Percentiles rank a stretch among this genome's conserved stretches.
Evolutionary conservation across 2,888 invertebrate species (phyloP).

Genomic region (Ischnus inquisitorius): DNA sequence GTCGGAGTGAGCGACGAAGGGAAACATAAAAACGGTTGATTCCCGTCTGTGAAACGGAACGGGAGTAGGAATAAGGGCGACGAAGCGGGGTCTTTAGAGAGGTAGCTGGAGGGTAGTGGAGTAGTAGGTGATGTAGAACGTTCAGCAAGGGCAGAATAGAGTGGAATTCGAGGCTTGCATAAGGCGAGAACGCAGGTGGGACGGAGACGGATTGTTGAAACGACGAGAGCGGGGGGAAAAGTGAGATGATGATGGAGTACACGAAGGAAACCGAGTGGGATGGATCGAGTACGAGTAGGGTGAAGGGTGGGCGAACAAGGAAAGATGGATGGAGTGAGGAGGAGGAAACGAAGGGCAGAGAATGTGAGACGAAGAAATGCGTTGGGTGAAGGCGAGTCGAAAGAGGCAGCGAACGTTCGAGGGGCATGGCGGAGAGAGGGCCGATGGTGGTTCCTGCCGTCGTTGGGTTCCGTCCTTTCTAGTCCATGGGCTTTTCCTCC

Average conservation of each 20-base stretch:
- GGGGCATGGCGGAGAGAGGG: conserved; percentile 49
- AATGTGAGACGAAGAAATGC: conserved; percentile 25
- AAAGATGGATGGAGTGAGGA: conserved; percentile 43
- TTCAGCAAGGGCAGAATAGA: conserved; percentile 32
- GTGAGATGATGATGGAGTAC: conserved; percentile 60
- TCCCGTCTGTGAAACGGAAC: neutral
- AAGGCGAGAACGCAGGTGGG: conserved; percentile 16
- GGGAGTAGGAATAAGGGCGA: conserved; percentile 5
- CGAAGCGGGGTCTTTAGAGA: neutral
- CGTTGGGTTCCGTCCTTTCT: conserved; percentile 41
- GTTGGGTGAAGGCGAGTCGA: conserved; percentile 50
- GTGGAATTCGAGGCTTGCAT: conserved; percentile 44
- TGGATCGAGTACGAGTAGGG: conserved; percentile 46
- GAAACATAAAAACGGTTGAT: conserved; percentile 4
- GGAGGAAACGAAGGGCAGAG: conserved; percentile 40
- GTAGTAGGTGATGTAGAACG: conserved; percentile 41
- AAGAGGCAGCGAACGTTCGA: conserved; percentile 13
- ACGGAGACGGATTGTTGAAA: conserved; percentile 17
- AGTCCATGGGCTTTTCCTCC: conserved; percentile 61
- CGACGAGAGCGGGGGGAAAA: conserved; percentile 39
- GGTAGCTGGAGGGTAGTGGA: conserved; percentile 31
- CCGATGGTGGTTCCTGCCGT: conserved; percentile 54
- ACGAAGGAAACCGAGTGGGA: conserved; percentile 48
- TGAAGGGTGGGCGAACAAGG: conserved; percentile 27
- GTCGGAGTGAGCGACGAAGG: neutral